phyloP scores from a whole-genome alignment of 2,888 invertebrate genomes.

The Drosophila meridiana region DNA sequence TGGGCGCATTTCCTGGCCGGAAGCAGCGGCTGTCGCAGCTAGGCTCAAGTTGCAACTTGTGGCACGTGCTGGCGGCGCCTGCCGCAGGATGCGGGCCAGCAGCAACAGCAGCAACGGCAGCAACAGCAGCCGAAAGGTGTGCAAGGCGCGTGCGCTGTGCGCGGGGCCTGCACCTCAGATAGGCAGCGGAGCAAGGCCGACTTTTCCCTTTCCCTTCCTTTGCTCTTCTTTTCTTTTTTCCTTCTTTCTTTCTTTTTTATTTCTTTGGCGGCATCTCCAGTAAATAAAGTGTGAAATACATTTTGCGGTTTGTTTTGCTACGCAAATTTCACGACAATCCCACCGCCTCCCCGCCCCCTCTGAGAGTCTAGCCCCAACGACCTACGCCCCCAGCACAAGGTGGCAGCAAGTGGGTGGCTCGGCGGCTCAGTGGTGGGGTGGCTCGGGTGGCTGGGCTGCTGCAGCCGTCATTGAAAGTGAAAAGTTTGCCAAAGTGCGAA shows the following conservation, averaged over 20 bases:
- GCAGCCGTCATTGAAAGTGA: slow-evolving; percentile 64
- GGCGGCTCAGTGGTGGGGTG: background rate
- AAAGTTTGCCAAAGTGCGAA: slow-evolving; percentile 76
- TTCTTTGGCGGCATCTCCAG: slow-evolving; percentile 14
- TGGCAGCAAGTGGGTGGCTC: slow-evolving; percentile 39
- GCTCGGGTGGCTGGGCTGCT: background rate
- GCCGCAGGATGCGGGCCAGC: slow-evolving; percentile 25
- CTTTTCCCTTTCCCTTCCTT: background rate
- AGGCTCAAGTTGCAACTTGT: slow-evolving; percentile 63
- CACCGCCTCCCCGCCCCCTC: background rate
- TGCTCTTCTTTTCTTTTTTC: background rate
- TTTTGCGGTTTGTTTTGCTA: slow-evolving; percentile 76
- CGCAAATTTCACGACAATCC: slow-evolving; percentile 53
- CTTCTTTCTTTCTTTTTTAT: background rate
- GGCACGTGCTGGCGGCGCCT: slow-evolving; percentile 61
- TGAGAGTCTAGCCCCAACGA: background rate
- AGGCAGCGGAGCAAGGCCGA: slow-evolving; percentile 14
- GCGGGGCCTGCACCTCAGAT: slow-evolving; percentile 7
- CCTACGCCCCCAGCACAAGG: slow-evolving; percentile 48
- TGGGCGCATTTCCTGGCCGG: slow-evolving; percentile 64
- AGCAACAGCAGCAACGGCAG: slow-evolving; percentile 23
- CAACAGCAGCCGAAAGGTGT: slow-evolving; percentile 33
- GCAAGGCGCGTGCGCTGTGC: slow-evolving; percentile 69
- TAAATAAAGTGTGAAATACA: slow-evolving; percentile 53
- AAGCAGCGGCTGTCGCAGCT: slow-evolving; percentile 39